Percentiles rank a stretch among this genome's conserved stretches.
Conservation (phyloP, 2,797 vertebrate genomes). For the Discoglossus pictus region DNA sequence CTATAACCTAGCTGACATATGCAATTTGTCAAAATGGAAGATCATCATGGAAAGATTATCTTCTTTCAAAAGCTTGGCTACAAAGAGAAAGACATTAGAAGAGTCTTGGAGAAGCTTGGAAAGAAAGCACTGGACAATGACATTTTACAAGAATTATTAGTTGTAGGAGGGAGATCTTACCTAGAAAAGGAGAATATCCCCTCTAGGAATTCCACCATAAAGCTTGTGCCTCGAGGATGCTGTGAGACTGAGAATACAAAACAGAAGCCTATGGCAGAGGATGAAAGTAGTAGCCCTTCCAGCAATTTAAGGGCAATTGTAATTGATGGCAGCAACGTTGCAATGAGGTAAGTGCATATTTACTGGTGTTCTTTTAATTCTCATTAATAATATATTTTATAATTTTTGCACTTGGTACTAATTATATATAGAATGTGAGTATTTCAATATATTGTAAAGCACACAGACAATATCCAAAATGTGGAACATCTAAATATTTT, state of each 20-base stretch:
- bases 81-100: constrained; percentile 71
- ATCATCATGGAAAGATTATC: constrained; percentile 74
- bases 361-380: no score
- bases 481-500: no score
- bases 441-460: no score
- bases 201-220: constrained; percentile 49
- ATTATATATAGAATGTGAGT: no score
- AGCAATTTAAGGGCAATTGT: constrained; percentile 78
- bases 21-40: constrained; percentile 61
- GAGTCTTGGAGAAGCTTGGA: constrained; percentile 79
- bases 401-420: no score
- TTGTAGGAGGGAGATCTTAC: constrained; percentile 71
- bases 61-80: constrained; percentile 90
- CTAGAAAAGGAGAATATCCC: constrained; percentile 31
- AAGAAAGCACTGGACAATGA: constrained; percentile 85
- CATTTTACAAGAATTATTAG: constrained; percentile 86
- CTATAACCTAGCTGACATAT: constrained; percentile 16
- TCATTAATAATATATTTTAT: no score
- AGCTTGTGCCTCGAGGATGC: constrained; percentile 77
- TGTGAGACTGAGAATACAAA: constrained; percentile 26
- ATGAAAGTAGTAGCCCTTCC: constrained; percentile 49
- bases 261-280: constrained; percentile 39
- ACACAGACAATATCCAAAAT: no score
- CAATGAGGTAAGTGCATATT: constrained; percentile 84
- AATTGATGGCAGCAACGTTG: constrained; percentile 91